Conservation (phyloP, 2,888 invertebrate genomes). For the Piscicola geometra region DNA sequence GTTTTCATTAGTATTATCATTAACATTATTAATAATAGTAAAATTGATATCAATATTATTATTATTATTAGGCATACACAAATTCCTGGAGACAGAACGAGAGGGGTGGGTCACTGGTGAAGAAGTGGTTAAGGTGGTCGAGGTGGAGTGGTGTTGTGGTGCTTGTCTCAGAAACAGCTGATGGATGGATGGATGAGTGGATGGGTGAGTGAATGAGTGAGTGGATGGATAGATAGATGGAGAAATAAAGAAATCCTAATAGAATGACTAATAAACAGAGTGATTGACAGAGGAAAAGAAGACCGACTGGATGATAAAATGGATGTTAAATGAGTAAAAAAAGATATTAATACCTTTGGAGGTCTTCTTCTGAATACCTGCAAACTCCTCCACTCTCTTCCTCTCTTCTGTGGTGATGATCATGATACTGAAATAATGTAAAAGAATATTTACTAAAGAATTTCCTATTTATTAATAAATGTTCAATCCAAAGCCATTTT, state of each 20-base stretch:
- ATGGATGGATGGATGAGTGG: no score
- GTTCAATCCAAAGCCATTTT: no score
- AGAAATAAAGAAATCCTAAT: no score
- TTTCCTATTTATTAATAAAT: not conserved
- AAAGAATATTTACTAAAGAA: not conserved
- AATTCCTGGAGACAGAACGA: not conserved
- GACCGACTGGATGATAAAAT: no score
- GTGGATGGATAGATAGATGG: no score
- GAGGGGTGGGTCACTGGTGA: not conserved
- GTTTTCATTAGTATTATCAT: no score
- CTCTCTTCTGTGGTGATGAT: not conserved
- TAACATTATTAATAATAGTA: no score
- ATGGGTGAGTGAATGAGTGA: no score
- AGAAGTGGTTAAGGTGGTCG: not conserved
- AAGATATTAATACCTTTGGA: not conserved
- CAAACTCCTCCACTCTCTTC: constrained; percentile 11
- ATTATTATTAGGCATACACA: not conserved
- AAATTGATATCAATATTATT: no score
- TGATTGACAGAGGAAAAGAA: no score
- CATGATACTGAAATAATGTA: no score
- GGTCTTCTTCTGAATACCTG: not conserved
- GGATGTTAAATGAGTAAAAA: not conserved
- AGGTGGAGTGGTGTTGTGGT: not conserved
- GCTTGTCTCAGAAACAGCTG: not conserved
- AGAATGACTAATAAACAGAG: no score